Evolutionary conservation across 2,797 vertebrate genomes (phyloP), one percentile per base, ranked within the genome.

Genomic region (Hyperoplus lanceolatus): DNA sequence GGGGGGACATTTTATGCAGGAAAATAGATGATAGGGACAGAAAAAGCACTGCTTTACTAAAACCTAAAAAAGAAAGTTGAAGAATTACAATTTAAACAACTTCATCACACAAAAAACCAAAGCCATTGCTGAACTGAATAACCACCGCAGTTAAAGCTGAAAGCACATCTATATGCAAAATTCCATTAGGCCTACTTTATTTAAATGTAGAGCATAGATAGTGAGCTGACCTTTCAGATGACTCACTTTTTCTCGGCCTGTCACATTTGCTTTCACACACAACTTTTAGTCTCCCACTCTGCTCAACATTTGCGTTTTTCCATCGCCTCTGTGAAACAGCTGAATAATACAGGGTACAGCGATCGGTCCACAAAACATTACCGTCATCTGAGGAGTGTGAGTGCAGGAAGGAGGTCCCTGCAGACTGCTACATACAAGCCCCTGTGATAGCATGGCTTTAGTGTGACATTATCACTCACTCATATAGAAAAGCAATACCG

Each of bases 281-380:
- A 85, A 86, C 62, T 75, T 81, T 76, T 74, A 72, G 48, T 78
- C 76, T 80, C 79, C 74, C 80, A 70, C 87, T 67, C 80, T 70
- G 75, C 66, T 78, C 70, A 88, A 81, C 67, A 85, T 90, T 87
- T 87, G 71, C 87, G 89, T 91, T 87, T 29, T 89, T 77, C 73
- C 82, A 82, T 88, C 76, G 76, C 81, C 76, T 70, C 75, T 65
- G 54, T 72, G 71, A 85, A 86, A 89, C 10, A 64, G 65, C 59
- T 68, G 78, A 72, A 76, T 80, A 82, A 87, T 60, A 71, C 77
- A 71, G 66, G 55, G 66, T 75, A 73, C 77, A 71, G 50, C 75
- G 61, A 73, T 66, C 43, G 2, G 68, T 68, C 70, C 18, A 81
- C 72, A 75, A 84, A 86, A 79, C 79, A 68, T 61, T 84, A 85